These are phyloP conservation scores for Rafetus swinhoei DNA, from an alignment of 2,113 vertebrate genomes.

Conservation along the genomic window DNA sequence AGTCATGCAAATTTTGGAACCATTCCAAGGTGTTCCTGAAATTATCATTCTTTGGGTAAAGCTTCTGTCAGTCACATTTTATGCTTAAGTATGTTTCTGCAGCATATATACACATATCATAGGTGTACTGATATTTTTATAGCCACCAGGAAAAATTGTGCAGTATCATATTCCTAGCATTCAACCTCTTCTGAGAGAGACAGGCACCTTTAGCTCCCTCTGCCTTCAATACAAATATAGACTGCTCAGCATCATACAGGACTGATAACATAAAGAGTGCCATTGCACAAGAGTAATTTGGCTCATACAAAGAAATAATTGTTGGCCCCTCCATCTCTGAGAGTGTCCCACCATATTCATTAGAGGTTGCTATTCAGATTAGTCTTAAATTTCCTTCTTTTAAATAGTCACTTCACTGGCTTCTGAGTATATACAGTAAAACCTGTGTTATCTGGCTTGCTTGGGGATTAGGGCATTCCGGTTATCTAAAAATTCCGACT, in stretches of 20 bases:
- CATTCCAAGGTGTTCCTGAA: not conserved
- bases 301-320: not conserved
- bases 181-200: rapidly evolving
- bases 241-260: not conserved
- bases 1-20: not conserved
- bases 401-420: too few relatives aligned
- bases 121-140: not conserved
- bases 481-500: too few relatives aligned
- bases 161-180: rapidly evolving
- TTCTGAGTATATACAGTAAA: not conserved
- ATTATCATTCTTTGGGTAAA: not conserved
- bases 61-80: not conserved
- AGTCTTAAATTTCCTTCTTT: rapidly evolving
- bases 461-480: too few relatives aligned
- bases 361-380: not conserved
- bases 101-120: rapidly evolving
- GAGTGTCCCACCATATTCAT: not conserved
- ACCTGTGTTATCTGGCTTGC: too few relatives aligned
- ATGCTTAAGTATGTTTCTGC: not conserved
- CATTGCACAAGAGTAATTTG: too few relatives aligned
- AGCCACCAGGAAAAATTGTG: not conserved
- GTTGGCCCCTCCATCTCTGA: not conserved
- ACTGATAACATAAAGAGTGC: rapidly evolving
- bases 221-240: not conserved
- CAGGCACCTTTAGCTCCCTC: not conserved